Base-by-base conservation (phyloP, 2,888 invertebrate genomes). In the Temnothorax rugatulus region DNA sequence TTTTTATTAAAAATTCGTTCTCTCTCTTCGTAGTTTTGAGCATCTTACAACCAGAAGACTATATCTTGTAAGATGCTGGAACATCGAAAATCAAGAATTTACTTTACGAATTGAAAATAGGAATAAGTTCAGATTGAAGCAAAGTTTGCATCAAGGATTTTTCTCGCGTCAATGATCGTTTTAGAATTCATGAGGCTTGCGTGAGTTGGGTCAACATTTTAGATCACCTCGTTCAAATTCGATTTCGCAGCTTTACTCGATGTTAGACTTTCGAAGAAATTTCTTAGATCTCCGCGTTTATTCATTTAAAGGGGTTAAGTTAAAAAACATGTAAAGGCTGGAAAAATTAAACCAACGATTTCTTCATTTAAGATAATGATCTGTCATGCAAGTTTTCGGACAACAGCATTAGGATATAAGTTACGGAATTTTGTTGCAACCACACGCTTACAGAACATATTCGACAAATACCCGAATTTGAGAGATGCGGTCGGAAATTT, bases 201-300 rank as follows among this genome's bases (percentile, higher is more conserved):
- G n/a, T 54, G 41, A 66, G 41, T 25, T 66, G 25, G 18, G 11
- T 41, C 54, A 77, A 68, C 54, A 44, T 77, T 77, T 77, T 25
- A 41, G 25, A 64, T 50, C 25, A 66, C 4, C n/a, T 68, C 29
- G 21, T 77, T 77, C 63, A 79, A 84, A 83, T 82, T 84, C 69
- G 79, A 85, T 86, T 88, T 82, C 54, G 47, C 69, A 59, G 18
- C 44, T 71, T 63, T 41, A n/a, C n/a, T 52, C 41, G 11, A 77
- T 15, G 66, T 76, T 41, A 34, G 54, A 66, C 29, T 57, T 57
- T n/a, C n/a, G 18, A 41, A n/a, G 29, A 11, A 77, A 68, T 68
- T 77, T 68, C 41, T 77, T 44, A 66, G 41, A 2, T 54, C 41
- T 41, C 41, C 2, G n/a, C 2, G 15, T 13, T 38, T 13, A n/a